Evolutionary conservation across 2,888 invertebrate genomes (phyloP).

Genomic region (Noctua janthina): DNA sequence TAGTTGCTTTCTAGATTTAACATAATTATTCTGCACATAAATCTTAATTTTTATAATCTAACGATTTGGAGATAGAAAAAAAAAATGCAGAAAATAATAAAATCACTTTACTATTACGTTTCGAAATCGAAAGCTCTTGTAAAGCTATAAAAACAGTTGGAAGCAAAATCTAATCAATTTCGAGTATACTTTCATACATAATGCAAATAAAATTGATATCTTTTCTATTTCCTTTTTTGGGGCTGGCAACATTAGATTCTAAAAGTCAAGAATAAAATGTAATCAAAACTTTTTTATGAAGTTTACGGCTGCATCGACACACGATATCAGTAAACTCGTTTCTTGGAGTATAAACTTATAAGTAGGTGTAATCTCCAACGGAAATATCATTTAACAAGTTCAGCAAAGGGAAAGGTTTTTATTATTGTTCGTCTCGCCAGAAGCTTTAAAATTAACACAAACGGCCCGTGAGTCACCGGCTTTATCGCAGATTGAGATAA

Average conservation of each 20-base stretch:
- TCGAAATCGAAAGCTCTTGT: conserved; percentile 44
- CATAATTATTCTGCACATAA: conserved; percentile 12
- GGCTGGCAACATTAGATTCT: not conserved
- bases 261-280: not conserved
- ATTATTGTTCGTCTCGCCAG: conserved; percentile 44
- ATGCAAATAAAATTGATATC: conserved; percentile 20
- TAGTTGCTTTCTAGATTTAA: conserved; percentile 21
- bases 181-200: conserved; percentile 19
- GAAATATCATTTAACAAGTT: conserved; percentile 74
- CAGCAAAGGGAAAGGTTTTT: conserved; percentile 62
- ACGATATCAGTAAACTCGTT: conserved; percentile 32
- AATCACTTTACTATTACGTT: conserved; percentile 17
- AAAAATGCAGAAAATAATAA: conserved; percentile 29
- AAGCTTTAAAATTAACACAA: conserved; percentile 45
- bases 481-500: conserved; percentile 46
- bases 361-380: conserved; percentile 67
- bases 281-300: not conserved
- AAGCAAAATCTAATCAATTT: conserved; percentile 36
- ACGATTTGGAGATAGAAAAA: not conserved
- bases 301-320: not conserved
- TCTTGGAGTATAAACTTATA: conserved; percentile 39
- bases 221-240: conserved; percentile 28
- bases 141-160: conserved; percentile 23
- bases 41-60: conserved; percentile 9
- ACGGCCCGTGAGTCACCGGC: conserved; percentile 44